Conservation (phyloP, 2,888 invertebrate species). For the Erebia epiphron region DNA sequence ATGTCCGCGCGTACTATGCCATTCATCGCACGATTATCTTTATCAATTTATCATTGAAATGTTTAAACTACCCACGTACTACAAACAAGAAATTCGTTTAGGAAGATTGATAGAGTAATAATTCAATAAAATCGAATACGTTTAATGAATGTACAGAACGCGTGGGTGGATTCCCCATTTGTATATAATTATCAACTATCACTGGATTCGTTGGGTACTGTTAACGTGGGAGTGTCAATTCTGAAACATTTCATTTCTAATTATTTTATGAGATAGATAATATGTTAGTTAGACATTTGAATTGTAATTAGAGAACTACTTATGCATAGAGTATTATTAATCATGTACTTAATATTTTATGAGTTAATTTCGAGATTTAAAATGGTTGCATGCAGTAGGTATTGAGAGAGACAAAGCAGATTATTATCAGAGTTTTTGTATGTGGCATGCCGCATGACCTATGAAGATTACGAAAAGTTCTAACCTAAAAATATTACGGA, state of each 20-base stretch:
- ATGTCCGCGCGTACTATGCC: background rate
- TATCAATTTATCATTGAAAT: constrained; percentile 24
- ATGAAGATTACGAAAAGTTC: too few relatives aligned
- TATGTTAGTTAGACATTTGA: background rate
- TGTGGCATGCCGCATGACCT: too few relatives aligned
- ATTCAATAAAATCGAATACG: constrained; percentile 34
- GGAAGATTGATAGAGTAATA: constrained; percentile 36
- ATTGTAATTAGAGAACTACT: too few relatives aligned
- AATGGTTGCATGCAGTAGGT: too few relatives aligned
- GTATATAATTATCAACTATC: constrained; percentile 31
- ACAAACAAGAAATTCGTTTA: constrained; percentile 30
- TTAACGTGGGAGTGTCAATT: constrained; percentile 35
- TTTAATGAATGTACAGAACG: constrained; percentile 29
- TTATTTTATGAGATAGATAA: constrained; percentile 12
- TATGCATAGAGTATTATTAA: too few relatives aligned
- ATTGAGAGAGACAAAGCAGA: too few relatives aligned
- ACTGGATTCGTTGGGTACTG: background rate
- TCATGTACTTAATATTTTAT: too few relatives aligned
- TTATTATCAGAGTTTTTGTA: too few relatives aligned
- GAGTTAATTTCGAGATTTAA: too few relatives aligned
- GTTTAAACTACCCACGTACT: constrained; percentile 20
- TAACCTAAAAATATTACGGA: too few relatives aligned
- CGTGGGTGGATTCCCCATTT: constrained; percentile 34
- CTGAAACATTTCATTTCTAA: constrained; percentile 20
- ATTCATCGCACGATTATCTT: constrained; percentile 7